Evolutionary conservation across 2,888 invertebrate genomes (phyloP), one percentile per base, ranked within the genome.

Genomic region (Entomobrya multifasciata): DNA sequence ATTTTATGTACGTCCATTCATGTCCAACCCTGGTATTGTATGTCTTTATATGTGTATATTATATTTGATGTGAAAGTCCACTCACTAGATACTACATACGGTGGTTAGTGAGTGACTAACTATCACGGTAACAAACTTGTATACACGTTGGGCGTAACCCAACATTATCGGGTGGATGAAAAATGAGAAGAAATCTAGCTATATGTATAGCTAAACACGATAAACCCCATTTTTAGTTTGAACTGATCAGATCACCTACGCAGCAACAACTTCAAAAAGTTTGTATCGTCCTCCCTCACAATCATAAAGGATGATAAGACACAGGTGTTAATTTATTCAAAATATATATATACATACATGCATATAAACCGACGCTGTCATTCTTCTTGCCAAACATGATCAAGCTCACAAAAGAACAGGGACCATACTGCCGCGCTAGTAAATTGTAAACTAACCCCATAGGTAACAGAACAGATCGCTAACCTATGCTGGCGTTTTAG

Each of bases 181-280:
- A 78, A 85, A 85, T 76, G 65, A 78, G 86, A 74, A 74, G 47
- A 85, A 83, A 57, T n/a, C n/a, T n/a, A n/a, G n/a, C n/a, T n/a
- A n/a, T n/a, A n/a, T n/a, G 30, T 20, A n/a, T 41, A 70, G 67
- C 67, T 44, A 85, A 60, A 25, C 0, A 52, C 80, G 80, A 79
- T 65, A 62, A 79, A 79, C 65, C 74, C n/a, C 20, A 22, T 47
- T 74, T 84, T 57, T 67, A 55, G 41, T 47, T 84, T 77, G 36
- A 84, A 72, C 72, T 72, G 62, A 85, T 85, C 85, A 72, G 62
- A 85, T 85, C 85, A 72, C 86, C 79, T 86, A 86, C 80, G 80
- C 86, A 65, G 30, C 44, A 78, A 49, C 52, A 62, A 60, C 74
- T 41, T 86, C 55, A 67, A 57, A 70, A 78, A 60, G 78, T 70